phyloP scores from a whole-genome alignment of 2,888 invertebrate species.

The Glyphotaelius pellucidus region DNA sequence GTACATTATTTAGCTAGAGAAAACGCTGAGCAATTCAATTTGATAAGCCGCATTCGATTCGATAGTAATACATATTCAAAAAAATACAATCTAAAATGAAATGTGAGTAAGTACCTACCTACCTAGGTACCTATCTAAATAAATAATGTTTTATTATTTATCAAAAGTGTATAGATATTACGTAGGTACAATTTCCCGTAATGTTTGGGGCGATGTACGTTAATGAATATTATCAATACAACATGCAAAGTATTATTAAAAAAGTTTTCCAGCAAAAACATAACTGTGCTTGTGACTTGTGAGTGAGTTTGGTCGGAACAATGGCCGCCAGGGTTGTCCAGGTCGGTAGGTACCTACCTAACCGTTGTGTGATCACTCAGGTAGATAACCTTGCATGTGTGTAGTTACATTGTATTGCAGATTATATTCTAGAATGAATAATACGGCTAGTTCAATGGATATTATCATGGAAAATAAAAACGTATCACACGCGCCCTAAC shows the following conservation, averaged over 20 bases:
- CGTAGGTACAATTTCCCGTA: background rate
- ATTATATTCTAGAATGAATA: background rate
- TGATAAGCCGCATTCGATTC: background rate
- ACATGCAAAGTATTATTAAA: conserved; percentile 7
- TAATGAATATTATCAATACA: conserved; percentile 9
- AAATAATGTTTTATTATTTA: background rate
- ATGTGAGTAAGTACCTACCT: background rate
- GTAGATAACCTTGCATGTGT: conserved; percentile 2
- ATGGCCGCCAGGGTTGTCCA: conserved; percentile 33
- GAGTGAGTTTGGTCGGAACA: conserved; percentile 10
- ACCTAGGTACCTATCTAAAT: background rate
- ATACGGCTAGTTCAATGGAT: background rate
- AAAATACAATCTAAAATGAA: background rate
- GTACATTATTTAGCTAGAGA: background rate
- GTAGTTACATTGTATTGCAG: background rate
- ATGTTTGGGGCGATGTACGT: background rate
- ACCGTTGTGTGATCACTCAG: background rate
- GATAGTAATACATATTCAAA: background rate
- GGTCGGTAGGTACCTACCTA: background rate
- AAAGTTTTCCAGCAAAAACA: conserved; percentile 14
- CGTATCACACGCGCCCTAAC: background rate
- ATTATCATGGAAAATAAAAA: background rate
- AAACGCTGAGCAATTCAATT: background rate
- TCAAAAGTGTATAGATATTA: background rate
- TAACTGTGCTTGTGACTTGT: conserved; percentile 17